Base-by-base conservation (phyloP, 2,797 vertebrate genomes). In the Pseudomugil gertrudae region DNA sequence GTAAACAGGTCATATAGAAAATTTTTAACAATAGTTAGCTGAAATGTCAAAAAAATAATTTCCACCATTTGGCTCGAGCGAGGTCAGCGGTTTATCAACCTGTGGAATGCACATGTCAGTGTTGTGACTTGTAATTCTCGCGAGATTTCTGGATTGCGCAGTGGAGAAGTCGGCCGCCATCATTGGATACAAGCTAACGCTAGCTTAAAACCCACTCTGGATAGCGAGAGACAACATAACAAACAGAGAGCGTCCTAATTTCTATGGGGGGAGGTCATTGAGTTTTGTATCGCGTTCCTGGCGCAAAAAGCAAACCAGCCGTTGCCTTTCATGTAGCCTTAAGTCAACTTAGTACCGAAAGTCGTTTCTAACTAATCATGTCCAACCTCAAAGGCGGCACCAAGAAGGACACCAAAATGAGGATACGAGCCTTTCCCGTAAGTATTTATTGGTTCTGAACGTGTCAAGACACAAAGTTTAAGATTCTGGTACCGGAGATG, bases 321-420 rank as follows among this genome's bases (percentile, higher is more conserved):
- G 54, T 66, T 80, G 84, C 80, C 84, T 85, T 90, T 85, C 84
- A 90, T 92, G 89, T 88, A 88, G 89, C 90, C 92, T 90, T 80
- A 92, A 89, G 89, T 87, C 86, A 84, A 85, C 78, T 81, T 84
- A 82, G 83, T 78, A 83, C 88, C 90, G 81, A 81, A 79, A 92
- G 79, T 89, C 83, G 79, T 70, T 47, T 81, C 63, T 70, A 90
- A 87, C 75, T 88, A 89, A 96, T 93, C 94, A 98, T 97, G 96
- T 97, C 96, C 92, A 97, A 96, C 90, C 93, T 97, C 86, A 97
- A 96, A 95, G 93, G 94, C 91, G 92, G 94, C 91, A 95, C 95
- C 94, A 96, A 96, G 94, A 98, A 96, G 94, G 96, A 98, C 92
- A 96, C 96, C 94, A 98, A 98, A 93, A 98, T 98, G 97, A 95